Conservation (phyloP, 2,113 vertebrate genomes). For the Phyllopteryx taeniolatus region DNA sequence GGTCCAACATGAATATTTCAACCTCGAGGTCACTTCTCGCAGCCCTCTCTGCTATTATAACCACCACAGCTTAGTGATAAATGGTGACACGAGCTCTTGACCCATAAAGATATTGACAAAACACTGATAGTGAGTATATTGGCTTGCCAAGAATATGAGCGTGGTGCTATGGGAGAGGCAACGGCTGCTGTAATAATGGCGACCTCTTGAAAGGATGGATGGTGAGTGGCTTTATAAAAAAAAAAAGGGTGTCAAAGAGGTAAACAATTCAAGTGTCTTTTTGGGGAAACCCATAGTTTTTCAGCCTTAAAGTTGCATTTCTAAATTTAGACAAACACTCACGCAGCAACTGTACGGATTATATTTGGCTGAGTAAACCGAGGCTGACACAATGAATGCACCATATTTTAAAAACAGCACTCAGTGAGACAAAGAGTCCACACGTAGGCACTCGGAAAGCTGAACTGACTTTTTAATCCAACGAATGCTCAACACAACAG, state of each 20-base stretch:
- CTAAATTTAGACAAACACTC: conserved; percentile 1
- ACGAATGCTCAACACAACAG: conserved; percentile 9
- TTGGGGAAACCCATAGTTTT: conserved; percentile 14
- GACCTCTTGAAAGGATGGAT: conserved; percentile 11
- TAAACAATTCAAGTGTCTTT: background rate
- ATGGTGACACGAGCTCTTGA: conserved; percentile 62
- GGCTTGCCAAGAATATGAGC: background rate
- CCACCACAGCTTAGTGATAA: conserved; percentile 46
- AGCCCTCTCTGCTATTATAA: conserved; percentile 31
- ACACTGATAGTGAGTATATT: conserved; percentile 58
- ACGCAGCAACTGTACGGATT: conserved; percentile 22
- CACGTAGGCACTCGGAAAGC: conserved; percentile 16
- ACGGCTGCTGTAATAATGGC: conserved; percentile 32
- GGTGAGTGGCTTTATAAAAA: background rate
- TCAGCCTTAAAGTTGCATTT: conserved; percentile 6
- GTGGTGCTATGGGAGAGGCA: conserved; percentile 17
- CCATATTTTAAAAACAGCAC: conserved; percentile 31
- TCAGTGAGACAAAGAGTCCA: conserved; percentile 22
- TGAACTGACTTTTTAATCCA: conserved; percentile 12
- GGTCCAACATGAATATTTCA: conserved; percentile 65
- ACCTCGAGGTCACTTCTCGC: conserved; percentile 36
- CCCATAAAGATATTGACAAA: conserved; percentile 62
- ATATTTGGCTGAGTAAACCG: conserved; percentile 24
- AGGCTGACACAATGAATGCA: conserved; percentile 25
- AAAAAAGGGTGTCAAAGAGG: conserved; percentile 5